Conservation (phyloP, 2,797 vertebrate genomes). For the Muscicapa striata region DNA sequence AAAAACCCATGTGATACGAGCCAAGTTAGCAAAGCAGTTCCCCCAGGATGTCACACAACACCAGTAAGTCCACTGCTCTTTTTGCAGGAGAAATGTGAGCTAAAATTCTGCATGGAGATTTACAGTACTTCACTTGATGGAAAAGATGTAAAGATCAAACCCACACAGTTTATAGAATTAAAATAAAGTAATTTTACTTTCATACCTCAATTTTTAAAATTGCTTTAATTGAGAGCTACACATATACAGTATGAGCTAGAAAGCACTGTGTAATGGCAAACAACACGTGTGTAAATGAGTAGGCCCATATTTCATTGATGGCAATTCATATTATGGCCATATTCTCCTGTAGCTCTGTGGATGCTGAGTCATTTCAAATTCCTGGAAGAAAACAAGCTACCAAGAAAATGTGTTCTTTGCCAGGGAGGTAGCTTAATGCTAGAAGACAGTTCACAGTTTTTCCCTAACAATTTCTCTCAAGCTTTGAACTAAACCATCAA, state of each 20-base stretch:
- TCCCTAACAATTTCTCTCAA: neutral
- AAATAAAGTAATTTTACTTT: neutral
- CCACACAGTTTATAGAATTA: neutral
- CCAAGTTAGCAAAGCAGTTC: neutral
- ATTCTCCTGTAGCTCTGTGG: neutral
- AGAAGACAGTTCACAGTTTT: neutral
- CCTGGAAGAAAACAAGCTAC: neutral
- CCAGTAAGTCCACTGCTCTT: neutral
- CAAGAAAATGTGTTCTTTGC: neutral
- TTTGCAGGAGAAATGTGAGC: neutral
- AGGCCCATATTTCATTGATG: neutral
- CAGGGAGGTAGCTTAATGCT: neutral
- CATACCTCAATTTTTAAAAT: neutral
- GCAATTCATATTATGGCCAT: neutral
- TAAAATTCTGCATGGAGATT: neutral
- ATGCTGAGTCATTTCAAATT: neutral
- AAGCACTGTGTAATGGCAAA: neutral
- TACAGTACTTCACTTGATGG: neutral
- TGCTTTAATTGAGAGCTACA: neutral
- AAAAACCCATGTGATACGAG: rapidly evolving
- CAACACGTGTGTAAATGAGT: neutral
- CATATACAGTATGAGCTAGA: neutral
- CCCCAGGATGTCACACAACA: neutral
- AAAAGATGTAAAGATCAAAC: neutral
- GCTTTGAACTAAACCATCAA: neutral